A percentile compares a stretch with the other conserved stretches of the same genome.
phyloP scores from a whole-genome alignment of 2,888 invertebrate genomes.

The Dicyrtomina minuta region DNA sequence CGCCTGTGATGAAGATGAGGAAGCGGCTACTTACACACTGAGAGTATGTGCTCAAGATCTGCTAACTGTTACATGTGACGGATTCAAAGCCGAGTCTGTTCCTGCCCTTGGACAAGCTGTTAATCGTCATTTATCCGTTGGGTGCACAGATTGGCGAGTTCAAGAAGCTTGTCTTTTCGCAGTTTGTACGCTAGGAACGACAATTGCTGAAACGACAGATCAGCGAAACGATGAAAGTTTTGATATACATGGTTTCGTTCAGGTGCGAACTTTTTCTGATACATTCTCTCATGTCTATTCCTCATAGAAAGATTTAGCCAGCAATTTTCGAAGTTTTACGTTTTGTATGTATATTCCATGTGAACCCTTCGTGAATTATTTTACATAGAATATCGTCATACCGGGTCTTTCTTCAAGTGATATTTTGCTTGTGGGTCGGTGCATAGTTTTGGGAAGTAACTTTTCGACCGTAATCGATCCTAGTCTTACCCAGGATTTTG shows the following conservation, averaged over 20 bases:
- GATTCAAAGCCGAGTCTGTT: conserved; percentile 58
- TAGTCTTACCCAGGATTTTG: conserved; percentile 48
- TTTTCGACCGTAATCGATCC: conserved; percentile 52
- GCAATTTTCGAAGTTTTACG: not conserved
- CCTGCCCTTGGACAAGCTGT: conserved; percentile 58
- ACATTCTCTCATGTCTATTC: not conserved
- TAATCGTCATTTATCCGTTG: conserved; percentile 58
- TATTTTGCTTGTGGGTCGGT: conserved; percentile 50
- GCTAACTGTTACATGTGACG: conserved; percentile 58
- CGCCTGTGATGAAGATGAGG: conserved; percentile 63
- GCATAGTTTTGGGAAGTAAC: conserved; percentile 51
- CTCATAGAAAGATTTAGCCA: not conserved
- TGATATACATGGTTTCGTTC: conserved; percentile 53
- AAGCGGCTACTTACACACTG: conserved; percentile 60
- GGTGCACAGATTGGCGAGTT: conserved; percentile 55
- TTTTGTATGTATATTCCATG: not conserved
- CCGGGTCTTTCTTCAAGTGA: conserved; percentile 49
- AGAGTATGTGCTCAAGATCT: conserved; percentile 61
- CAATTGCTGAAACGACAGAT: conserved; percentile 41
- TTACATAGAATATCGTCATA: conserved; percentile 47
- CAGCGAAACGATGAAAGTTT: conserved; percentile 31
- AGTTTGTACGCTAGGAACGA: conserved; percentile 48
- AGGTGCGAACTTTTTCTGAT: conserved; percentile 34
- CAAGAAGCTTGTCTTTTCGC: conserved; percentile 59
- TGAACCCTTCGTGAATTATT: not conserved